A percentile compares a stretch with the other conserved stretches of the same genome.
phyloP scores from a whole-genome alignment of 1,140 invertebrate genomes.

The Lordiphosa clarofinis region DNA sequence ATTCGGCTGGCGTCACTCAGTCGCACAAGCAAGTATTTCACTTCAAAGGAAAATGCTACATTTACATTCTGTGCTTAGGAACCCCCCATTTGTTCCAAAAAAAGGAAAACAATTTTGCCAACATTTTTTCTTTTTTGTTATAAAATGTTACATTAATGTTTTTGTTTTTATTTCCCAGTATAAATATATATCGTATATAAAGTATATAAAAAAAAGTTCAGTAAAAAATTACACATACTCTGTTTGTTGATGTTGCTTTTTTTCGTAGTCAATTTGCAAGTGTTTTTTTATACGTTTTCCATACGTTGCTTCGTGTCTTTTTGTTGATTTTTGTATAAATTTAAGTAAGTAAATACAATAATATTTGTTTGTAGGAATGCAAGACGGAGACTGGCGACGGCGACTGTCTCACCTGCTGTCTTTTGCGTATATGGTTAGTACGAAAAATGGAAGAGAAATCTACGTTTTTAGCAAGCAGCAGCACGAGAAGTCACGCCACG shows the following conservation, averaged over 20 bases:
- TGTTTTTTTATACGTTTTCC: conserved; percentile 16
- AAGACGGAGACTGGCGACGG: conserved; percentile 14
- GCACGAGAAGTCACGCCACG: too few species aligned
- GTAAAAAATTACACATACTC: conserved; percentile 75
- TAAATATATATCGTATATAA: conserved; percentile 76
- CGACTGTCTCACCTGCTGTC: neutral
- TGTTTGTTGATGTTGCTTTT: conserved; percentile 26
- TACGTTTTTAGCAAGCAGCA: too few species aligned
- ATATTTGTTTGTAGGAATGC: conserved; percentile 39
- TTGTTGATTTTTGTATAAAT: conserved; percentile 29
- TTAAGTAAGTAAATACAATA: conserved; percentile 28
- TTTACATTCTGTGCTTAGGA: too few species aligned
- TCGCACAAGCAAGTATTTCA: too few species aligned
- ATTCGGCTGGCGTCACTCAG: too few species aligned
- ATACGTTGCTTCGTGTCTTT: conserved; percentile 28
- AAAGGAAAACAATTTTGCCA: neutral
- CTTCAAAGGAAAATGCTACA: too few species aligned
- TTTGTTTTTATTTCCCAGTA: conserved; percentile 68
- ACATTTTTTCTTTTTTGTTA: conserved; percentile 45
- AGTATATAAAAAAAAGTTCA: conserved; percentile 76
- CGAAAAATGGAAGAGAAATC: too few species aligned
- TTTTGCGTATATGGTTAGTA: too few species aligned
- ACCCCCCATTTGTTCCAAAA: neutral
- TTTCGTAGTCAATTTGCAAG: conserved; percentile 1
- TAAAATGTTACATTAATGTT: conserved; percentile 76